A percentile compares a stretch with the other conserved stretches of the same genome.
These are phyloP conservation scores for Tenualosa ilisha DNA, from an alignment of 2,797 vertebrate species.

Conservation along the genomic window DNA sequence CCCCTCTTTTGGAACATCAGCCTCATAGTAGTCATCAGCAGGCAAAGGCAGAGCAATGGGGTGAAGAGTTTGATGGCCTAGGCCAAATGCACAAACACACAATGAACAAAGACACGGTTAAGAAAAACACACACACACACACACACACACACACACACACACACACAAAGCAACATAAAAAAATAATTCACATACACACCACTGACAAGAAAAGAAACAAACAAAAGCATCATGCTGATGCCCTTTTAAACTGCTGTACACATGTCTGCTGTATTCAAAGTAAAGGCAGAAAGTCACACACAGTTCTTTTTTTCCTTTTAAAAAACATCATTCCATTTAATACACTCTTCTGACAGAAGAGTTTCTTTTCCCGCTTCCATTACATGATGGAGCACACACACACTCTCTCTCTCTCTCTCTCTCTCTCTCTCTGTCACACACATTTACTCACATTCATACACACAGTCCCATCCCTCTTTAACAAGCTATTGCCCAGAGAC, in stretches of 20 bases:
- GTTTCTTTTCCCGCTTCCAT: not conserved
- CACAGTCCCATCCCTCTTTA: not conserved
- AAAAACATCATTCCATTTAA: conserved; percentile 54
- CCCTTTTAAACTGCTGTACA: not conserved
- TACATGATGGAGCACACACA: not conserved
- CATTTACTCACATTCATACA: not conserved
- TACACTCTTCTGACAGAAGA: conserved; percentile 53
- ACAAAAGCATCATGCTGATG: not conserved
- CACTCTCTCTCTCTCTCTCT: not conserved
- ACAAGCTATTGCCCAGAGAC: not conserved
- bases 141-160: not conserved
- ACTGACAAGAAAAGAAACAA: not conserved
- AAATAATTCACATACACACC: not conserved
- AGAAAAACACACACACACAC: not conserved
- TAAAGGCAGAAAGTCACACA: conserved; percentile 23
- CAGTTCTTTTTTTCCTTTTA: conserved; percentile 21
- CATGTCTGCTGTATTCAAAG: conserved; percentile 7
- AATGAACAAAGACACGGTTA: not conserved
- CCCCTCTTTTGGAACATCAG: not conserved
- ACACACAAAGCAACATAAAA: too few relatives aligned
- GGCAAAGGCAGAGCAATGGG: not conserved
- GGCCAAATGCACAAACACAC: not conserved
- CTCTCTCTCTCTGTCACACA: not conserved
- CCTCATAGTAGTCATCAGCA: not conserved
- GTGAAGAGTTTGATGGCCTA: not conserved